Evolutionary conservation across 2,113 vertebrate species (phyloP).

Genomic region (Lonchura striata): DNA sequence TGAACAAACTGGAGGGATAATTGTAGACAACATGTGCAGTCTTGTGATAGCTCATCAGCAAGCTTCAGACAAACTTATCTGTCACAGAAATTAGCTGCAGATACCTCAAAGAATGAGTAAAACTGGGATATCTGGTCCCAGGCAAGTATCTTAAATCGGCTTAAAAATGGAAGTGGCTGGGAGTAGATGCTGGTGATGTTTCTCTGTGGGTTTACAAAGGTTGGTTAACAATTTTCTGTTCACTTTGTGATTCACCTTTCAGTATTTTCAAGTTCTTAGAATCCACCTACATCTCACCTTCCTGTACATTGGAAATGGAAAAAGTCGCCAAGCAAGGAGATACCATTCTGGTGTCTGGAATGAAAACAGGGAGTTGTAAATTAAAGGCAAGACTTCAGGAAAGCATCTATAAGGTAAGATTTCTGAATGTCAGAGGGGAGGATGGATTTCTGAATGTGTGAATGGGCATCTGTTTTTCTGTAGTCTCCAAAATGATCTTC

Average conservation of each 20-base stretch:
- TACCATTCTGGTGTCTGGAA: constrained; percentile 79
- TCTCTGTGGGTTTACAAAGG: not conserved
- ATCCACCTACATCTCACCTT: constrained; percentile 89
- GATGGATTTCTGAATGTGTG: not conserved
- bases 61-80: constrained; percentile 24
- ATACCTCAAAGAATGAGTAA: not conserved
- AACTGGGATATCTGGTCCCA: not conserved
- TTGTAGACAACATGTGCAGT: not conserved
- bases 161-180: not conserved
- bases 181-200: not conserved
- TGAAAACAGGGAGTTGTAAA: constrained; percentile 80
- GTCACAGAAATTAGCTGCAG: constrained; percentile 4
- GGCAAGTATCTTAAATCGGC: not conserved
- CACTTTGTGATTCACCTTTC: not conserved
- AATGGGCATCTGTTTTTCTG: not conserved
- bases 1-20: not conserved
- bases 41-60: not conserved
- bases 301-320: constrained; percentile 95
- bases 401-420: constrained; percentile 72
- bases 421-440: too few species aligned
- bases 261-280: constrained; percentile 93
- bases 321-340: constrained; percentile 92
- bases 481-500: not conserved
- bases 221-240: not conserved
- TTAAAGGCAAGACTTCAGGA: constrained; percentile 79